Percentiles rank a stretch among this genome's conserved stretches.
Conservation (phyloP, 2,113 vertebrate genomes). For the Telmatochromis bifrenatus region DNA sequence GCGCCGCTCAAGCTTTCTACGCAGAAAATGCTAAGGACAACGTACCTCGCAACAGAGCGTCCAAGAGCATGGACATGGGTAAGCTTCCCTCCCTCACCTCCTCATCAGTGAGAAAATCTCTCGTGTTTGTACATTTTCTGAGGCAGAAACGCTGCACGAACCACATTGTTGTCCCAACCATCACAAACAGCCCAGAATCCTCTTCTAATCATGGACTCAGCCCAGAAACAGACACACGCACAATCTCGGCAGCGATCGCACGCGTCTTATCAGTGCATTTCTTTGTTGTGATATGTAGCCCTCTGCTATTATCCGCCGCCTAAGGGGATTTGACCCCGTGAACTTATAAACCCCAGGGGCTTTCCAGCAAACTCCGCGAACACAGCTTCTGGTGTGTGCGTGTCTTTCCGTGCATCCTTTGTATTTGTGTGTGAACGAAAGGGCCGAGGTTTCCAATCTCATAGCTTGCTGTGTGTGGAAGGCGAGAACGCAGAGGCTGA, state of each 20-base stretch:
- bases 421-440: conserved; percentile 6
- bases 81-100: conserved; percentile 40
- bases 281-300: conserved; percentile 49
- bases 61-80: conserved; percentile 95
- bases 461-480: background rate
- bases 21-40: conserved; percentile 39
- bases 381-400: background rate
- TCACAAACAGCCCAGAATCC: background rate
- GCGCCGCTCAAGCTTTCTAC: conserved; percentile 24
- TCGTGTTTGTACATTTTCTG: background rate
- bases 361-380: conserved; percentile 17
- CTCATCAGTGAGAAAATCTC: background rate
- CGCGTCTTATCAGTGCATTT: conserved; percentile 33
- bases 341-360: conserved; percentile 45
- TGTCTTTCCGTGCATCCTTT: background rate
- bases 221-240: background rate
- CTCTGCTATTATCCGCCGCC: conserved; percentile 30
- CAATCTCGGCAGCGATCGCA: conserved; percentile 3
- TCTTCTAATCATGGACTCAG: background rate
- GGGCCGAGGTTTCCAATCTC: conserved; percentile 28
- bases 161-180: background rate
- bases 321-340: conserved; percentile 37
- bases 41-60: conserved; percentile 74
- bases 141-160: background rate
- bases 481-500: conserved; percentile 2